Base-by-base conservation (phyloP, 1,140 invertebrate species). In the Heliconius hewitsoni region DNA sequence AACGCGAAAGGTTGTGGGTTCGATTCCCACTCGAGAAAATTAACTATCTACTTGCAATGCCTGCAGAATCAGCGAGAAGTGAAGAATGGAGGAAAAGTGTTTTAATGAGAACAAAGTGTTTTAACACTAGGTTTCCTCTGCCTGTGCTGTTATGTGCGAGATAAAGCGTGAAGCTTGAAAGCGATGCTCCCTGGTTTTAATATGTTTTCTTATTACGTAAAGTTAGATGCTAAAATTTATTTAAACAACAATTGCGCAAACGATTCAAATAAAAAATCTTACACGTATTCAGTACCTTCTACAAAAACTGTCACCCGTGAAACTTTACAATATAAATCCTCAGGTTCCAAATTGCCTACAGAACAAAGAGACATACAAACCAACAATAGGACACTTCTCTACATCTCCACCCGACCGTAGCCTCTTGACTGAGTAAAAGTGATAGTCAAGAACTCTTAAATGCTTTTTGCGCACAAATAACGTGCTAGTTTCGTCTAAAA, bases 341-440 rank as follows among this genome's bases (percentile, higher is more conserved):
- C 74, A 66, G 19, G 13, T 81, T 81, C 79, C 72, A 77, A 60
- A 74, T 85, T 85, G 77, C 80, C 42, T 52, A 66, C 77, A 78
- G 71, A 74, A 74, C 57, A 71, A 42, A 79, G 72, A 39, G 18
- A 71, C 57, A 39, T 52, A 84, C 81, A 83, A 82, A 82, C 19
- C 19, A 23, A 74, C 39, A 50, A 81, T 74, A 76, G 66, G 81
- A 87, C 82, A 84, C 75, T 83, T 82, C 80, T 85, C 75, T 76
- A 73, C 46, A 76, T 83, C 72, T 84, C 75, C 77, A 84, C 78
- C 81, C 82, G 72, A 55, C 78, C 85, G 78, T 86, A 60, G 46
- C 2, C 74, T 79, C 82, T 83, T 81, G 80, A 82, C 82, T 82
- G 42, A 78, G 80, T 81, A 81, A 81, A 78, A 81, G 80, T 81